Evolutionary conservation across 2,113 vertebrate species (phyloP).

Genomic region (Gymnobelideus leadbeateri): DNA sequence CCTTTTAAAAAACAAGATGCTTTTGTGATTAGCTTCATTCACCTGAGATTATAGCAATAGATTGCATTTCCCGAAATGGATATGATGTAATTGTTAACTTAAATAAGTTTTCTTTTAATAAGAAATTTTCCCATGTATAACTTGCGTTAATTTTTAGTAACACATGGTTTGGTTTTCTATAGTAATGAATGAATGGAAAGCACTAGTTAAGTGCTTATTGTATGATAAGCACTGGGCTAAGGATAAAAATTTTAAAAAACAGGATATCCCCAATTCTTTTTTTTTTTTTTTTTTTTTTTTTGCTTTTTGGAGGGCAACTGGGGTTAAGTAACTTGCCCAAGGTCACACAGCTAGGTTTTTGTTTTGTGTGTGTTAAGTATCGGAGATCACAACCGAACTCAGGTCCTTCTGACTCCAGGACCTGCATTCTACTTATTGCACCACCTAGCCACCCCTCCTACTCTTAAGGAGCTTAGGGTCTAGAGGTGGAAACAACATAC

Average conservation of each 20-base stretch:
- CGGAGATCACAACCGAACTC: no score
- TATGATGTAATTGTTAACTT: neutral
- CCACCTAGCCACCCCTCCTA: no score
- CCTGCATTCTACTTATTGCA: no score
- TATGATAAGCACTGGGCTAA: neutral
- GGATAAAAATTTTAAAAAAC: neutral
- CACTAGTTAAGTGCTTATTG: neutral
- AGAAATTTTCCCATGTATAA: neutral
- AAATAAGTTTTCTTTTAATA: neutral
- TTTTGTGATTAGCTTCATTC: neutral
- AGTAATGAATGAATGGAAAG: neutral
- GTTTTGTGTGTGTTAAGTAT: no score
- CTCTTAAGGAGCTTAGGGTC: neutral
- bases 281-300: no score
- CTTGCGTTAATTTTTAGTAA: neutral
- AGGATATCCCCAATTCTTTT: neutral
- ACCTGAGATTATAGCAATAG: neutral
- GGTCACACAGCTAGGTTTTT: no score
- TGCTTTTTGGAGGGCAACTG: no score
- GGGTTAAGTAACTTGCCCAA: no score
- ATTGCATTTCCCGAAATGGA: neutral
- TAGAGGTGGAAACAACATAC: neutral
- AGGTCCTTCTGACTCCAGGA: no score
- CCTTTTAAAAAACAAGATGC: neutral
- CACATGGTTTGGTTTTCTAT: neutral